Conservation (phyloP, 2,113 vertebrate genomes). For the Rhizomys pruinosus region DNA sequence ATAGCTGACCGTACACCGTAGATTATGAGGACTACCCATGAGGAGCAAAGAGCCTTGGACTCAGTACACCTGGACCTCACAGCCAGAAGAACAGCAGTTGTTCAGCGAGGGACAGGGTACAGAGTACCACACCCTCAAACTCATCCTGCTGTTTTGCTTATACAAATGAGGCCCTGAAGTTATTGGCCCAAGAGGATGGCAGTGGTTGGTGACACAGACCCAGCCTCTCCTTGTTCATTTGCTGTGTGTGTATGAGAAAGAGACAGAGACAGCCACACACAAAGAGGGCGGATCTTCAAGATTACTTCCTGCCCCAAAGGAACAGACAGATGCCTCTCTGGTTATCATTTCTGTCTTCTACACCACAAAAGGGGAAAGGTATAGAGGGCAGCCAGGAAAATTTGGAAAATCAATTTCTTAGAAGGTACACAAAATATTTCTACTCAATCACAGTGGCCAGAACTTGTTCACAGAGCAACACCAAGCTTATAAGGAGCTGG, state of each 20-base stretch:
- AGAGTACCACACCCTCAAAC: background rate
- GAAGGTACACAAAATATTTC: background rate
- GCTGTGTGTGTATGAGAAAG: too few relatives aligned
- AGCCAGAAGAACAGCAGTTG: background rate
- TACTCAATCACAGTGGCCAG: background rate
- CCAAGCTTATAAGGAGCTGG: background rate
- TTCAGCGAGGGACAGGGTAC: accelerated
- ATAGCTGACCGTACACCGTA: background rate
- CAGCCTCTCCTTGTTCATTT: background rate
- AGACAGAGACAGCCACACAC: too few relatives aligned
- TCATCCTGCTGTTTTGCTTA: accelerated
- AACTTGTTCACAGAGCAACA: accelerated
- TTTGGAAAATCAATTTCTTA: background rate
- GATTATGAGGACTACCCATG: background rate
- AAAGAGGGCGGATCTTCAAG: background rate
- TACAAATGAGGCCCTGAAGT: background rate
- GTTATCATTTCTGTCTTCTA: background rate
- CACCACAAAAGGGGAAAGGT: background rate
- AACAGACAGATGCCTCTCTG: background rate
- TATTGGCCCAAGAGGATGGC: accelerated
- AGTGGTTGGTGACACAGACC: accelerated
- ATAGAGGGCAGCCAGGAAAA: background rate
- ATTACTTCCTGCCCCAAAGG: background rate
- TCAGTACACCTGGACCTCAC: accelerated
- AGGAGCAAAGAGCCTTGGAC: background rate